Conservation (phyloP, 2,113 vertebrate genomes). For the Pungitius pungitius region DNA sequence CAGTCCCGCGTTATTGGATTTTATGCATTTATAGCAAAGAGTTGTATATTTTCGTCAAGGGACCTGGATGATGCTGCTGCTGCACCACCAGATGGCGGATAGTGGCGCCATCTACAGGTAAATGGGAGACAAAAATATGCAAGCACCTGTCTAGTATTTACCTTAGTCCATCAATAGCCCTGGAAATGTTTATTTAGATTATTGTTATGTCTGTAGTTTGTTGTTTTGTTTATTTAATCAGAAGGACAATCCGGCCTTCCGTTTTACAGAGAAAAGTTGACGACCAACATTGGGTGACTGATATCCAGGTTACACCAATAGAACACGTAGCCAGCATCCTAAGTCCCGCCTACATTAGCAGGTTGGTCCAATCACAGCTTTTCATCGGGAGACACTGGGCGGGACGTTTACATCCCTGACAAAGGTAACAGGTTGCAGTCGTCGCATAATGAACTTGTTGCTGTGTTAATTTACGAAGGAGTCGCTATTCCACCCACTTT, state of each 20-base stretch:
- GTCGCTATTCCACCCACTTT: constrained; percentile 11
- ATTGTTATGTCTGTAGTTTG: neutral
- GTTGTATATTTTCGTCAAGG: neutral
- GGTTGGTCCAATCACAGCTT: constrained; percentile 64
- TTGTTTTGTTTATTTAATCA: neutral
- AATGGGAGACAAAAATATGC: neutral
- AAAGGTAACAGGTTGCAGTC: constrained; percentile 84
- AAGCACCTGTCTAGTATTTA: neutral
- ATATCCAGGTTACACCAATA: constrained; percentile 49
- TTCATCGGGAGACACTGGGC: constrained; percentile 49
- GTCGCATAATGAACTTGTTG: constrained; percentile 61
- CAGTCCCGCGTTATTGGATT: neutral
- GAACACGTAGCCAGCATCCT: neutral
- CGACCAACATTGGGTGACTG: constrained; percentile 30
- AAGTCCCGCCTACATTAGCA: constrained; percentile 38
- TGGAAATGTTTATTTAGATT: neutral
- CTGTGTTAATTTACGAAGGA: neutral
- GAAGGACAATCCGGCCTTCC: neutral
- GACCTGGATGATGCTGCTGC: neutral
- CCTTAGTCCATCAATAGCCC: neutral
- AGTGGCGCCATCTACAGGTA: constrained; percentile 59
- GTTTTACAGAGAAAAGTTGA: neutral
- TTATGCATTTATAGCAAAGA: neutral
- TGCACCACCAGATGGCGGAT: neutral
- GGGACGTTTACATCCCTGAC: constrained; percentile 62